A percentile compares a stretch with the other conserved stretches of the same genome.
These are phyloP conservation scores for Hippopotamus amphibius DNA, from an alignment of 2,113 vertebrate species.

Conservation along the genomic window DNA sequence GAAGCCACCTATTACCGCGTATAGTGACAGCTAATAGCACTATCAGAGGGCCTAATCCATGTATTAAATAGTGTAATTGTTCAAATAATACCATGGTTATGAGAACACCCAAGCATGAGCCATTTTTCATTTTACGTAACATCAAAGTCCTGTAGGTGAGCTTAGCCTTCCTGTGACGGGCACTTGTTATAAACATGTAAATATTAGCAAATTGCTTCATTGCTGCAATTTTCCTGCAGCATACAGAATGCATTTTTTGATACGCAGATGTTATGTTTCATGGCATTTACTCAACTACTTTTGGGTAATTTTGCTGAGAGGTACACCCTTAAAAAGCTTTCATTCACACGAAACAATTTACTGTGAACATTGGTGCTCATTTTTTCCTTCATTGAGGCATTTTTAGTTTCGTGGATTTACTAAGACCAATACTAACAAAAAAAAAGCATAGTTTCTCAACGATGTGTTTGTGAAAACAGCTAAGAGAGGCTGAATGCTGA, in stretches of 20 bases:
- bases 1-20: conserved; percentile 88
- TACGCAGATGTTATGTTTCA: conserved; percentile 51
- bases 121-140: conserved; percentile 80
- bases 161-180: not conserved
- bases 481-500: not conserved
- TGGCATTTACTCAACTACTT: conserved; percentile 65
- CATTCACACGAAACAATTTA: conserved; percentile 27
- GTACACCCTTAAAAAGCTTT: conserved; percentile 66
- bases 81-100: conserved; percentile 88
- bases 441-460: not conserved
- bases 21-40: conserved; percentile 88
- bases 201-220: conserved; percentile 77
- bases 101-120: conserved; percentile 84
- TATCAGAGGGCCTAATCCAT: conserved; percentile 88
- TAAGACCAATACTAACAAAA: conserved; percentile 47
- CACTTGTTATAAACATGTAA: conserved; percentile 67
- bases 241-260: conserved; percentile 57
- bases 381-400: conserved; percentile 43
- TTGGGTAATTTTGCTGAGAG: conserved; percentile 67
- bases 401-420: conserved; percentile 63
- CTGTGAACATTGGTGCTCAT: not conserved
- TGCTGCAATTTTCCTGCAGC: not conserved
- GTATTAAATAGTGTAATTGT: conserved; percentile 88
- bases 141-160: not conserved
- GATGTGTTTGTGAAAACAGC: conserved; percentile 44